Conservation (phyloP, 2,888 invertebrate species). For the Amblyjoppa fuscipennis region DNA sequence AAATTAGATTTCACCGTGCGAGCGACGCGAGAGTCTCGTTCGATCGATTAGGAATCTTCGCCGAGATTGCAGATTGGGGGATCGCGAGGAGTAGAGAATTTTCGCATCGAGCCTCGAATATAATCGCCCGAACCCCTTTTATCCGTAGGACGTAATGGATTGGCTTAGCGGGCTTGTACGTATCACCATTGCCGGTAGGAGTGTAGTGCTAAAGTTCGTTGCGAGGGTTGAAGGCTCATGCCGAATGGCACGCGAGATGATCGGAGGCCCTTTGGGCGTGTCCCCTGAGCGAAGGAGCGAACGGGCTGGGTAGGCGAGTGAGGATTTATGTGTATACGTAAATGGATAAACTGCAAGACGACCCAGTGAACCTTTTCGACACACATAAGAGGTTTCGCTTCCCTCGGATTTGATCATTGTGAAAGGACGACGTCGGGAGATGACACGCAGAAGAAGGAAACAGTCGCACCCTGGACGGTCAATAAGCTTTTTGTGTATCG, state of each 20-base stretch:
- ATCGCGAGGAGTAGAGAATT: neutral
- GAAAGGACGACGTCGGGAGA: conserved; percentile 11
- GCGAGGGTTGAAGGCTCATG: conserved; percentile 39
- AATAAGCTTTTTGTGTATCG: conserved; percentile 17
- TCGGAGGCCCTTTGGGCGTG: conserved; percentile 57
- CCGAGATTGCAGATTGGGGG: conserved; percentile 26
- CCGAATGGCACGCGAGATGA: conserved; percentile 59
- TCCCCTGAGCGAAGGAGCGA: conserved; percentile 22
- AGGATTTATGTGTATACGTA: conserved; percentile 2
- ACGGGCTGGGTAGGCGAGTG: neutral
- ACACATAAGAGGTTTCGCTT: conserved; percentile 7
- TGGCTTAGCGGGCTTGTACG: conserved; percentile 33
- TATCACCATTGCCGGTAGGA: conserved; percentile 19
- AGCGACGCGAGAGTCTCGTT: conserved; percentile 8
- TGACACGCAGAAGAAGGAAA: conserved; percentile 14
- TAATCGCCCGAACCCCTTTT: conserved; percentile 50
- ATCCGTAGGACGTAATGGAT: conserved; percentile 60
- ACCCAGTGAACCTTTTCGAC: conserved; percentile 28
- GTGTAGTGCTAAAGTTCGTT: neutral
- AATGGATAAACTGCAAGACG: conserved; percentile 35
- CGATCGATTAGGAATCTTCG: conserved; percentile 50
- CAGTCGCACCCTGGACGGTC: conserved; percentile 9
- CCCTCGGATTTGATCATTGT: conserved; percentile 37
- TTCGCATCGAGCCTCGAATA: conserved; percentile 33
- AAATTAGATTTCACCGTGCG: conserved; percentile 34